Evolutionary conservation across 2,113 vertebrate genomes (phyloP), one percentile per base, ranked within the genome.

Genomic region (Macaca mulatta): DNA sequence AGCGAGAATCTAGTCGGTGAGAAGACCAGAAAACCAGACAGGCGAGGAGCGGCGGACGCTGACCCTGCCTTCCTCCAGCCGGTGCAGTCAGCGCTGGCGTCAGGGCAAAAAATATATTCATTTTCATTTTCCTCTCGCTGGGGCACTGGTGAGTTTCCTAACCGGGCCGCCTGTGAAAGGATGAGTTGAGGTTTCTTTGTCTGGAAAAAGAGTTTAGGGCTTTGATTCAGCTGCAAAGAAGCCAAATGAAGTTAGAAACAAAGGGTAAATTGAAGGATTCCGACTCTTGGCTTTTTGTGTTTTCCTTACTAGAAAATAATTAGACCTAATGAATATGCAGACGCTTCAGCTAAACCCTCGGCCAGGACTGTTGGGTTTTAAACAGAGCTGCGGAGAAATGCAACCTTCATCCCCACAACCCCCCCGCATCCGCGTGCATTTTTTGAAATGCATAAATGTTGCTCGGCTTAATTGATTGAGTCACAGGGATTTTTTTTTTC

Each of bases 241-340:
- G 98, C 97, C 98, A 98, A 98, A 98, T 96, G 97, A 98, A 98
- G 96, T 97, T 96, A 94, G 97, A 98, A 98, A 99, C 98, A 99
- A 99, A 99, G 98, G 97, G 96, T 89, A 98, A 98, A 98, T 97
- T 93, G 97, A 99, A 98, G 96, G 97, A 98, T 97, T 98, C 97
- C 98, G 98, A 98, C 97, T 99, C 98, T 98, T 95, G 97, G 98
- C 98, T 98, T 99, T 99, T 98, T 97, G 98, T 98, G 98, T 98
- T 99, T 99, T 98, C 98, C 98, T 99, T 98, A 98, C 98, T 98
- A 97, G 97, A 98, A 98, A 98, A 99, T 98, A 98, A 99, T 99
- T 99, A 98, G 94, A 98, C 94, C 98, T 98, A 98, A 98, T 98
- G 98, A 99, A 98, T 98, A 98, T 98, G 98, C 98, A 99, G 97